Evolutionary conservation across 2,888 invertebrate species (phyloP), one percentile per base, ranked within the genome.

Genomic region (Ypsolopha sequella): DNA sequence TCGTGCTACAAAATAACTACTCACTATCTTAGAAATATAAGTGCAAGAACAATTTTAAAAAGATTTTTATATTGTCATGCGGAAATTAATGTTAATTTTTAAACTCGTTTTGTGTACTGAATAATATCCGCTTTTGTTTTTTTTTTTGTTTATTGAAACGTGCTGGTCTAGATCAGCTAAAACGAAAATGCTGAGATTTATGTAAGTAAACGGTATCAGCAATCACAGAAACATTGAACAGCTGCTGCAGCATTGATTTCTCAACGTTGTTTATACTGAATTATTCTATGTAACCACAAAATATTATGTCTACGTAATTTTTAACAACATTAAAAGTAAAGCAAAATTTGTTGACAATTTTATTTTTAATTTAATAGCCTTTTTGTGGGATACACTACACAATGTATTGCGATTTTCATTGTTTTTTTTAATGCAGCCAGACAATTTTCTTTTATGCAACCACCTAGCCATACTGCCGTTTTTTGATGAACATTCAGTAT

Each of bases 261-360:
- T 70, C 68, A 73, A 73, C 74, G 73, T 76, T 84, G 80, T 84
- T 81, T 84, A 82, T 81, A 84, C 75, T 77, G 77, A 78, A 77
- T 75, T 76, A 80, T 78, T 76, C 71, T 80, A 82, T 86, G 80
- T 85, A 85, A 84, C 85, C 84, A 76, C 70, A 78, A 82, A 80
- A 82, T 82, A 81, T 77, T 79, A 79, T 82, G 84, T 82, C 80
- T 80, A 81, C 76, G 77, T 84, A 84, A 84, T 81, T 82, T 82
- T 81, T 79, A 50, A 50, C 3, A 48, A 48, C 50, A 50, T 43
- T 50, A 43, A 50, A 50, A 43, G 7, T 47, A 47, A 47, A 33
- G 45, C 45, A 45, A n/a, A 24, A 34, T 9, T 33, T 3, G 2
- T n/a, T 6, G 8, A n/a, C 6, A 1, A 38, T 38, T 38, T 38